Evolutionary conservation across 2,888 invertebrate genomes (phyloP), one percentile per base, ranked within the genome.

Genomic region (Troides helena): DNA sequence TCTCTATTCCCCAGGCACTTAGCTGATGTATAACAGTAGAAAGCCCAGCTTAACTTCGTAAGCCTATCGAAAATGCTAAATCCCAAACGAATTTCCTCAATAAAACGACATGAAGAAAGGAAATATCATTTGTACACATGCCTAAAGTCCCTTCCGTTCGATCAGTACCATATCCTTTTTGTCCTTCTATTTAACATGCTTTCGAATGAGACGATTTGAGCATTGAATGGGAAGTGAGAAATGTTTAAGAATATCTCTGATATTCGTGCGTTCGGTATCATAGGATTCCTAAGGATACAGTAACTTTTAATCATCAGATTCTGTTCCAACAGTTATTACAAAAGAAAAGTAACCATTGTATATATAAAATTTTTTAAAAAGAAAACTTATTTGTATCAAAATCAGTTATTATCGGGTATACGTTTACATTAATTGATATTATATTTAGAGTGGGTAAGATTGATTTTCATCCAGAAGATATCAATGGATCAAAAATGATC

Each of bases 91-190:
- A 84, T 23, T 82, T 50, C 50, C 18, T 18, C 36, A 61, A 25
- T 50, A 50, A 46, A 17, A 50, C 30, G 53, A 63, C 25, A 78
- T 72, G 61, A 80, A 86, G 0, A 79, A 84, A 8, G 0, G 85
- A 81, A 0, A 87, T 77, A 0, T 85, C 87, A 43, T 87, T 87
- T 0, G 86, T 87, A 87, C 57, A 23, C 80, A 63, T 86, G 85
- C 0, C 85, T 86, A 0, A 81, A 71, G 0, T 75, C 25, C 0
- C 80, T 81, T 14, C 75, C 71, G 18, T n/a, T n/a, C 18, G 53
- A 53, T 61, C 36, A 21, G 66, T 21, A 7, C 56, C 56, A 62
- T 56, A 62, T 67, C 62, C 58, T 14, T 57, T 62, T 36, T 67
- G 61, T 25, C 2, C n/a, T 60, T 25, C 14, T 56, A 58, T 58